Evolutionary conservation across 2,797 vertebrate genomes (phyloP), one percentile per base, ranked within the genome.

Genomic region (Sciurus vulgaris): DNA sequence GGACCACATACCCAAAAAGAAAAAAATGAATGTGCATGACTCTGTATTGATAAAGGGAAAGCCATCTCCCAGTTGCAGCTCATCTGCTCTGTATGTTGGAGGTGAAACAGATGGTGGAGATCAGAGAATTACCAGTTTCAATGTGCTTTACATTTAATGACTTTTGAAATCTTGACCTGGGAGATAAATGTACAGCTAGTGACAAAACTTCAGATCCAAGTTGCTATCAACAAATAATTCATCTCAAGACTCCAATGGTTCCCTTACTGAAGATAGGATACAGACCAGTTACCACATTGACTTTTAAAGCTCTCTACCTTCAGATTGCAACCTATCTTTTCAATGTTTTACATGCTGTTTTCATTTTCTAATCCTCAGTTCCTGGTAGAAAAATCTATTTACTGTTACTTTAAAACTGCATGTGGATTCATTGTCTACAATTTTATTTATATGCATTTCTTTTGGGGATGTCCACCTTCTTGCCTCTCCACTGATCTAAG

Each of bases 371-470:
- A 49, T 18, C 30, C 5, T 76, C 33, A 41, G 4, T 77, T 89
- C 35, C 33, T 86, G n/a, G 11, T 61, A 89, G 30, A 79, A 94
- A 94, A 95, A 79, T 49, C 35, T 93, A 90, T 56, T 93, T 17
- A 56, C 33, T 77, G 3, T 92, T 77, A 85, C 20, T 87, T 87
- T 67, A 94, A 96, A 74, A 73, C 0, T 33, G 41, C 35, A 33
- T 69, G 63, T n/a, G 35, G 33, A 82, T n/a, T 78, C 38, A 56
- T 4, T 14, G 81, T 54, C 67, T 84, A 49, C 15, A 18, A 5
- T 73, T 67, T 61, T 28, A 18, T 86, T 47, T 35, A 56, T 15
- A 41, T 8, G 1, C 15, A 10, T 73, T 17, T 76, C 18, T 90
- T 72, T 79, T 38, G 44, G 54, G 54, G 35, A 77, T 11, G 1